These are phyloP conservation scores for Gallinago solitaria DNA, from an alignment of 2,797 vertebrate genomes.

Conservation along the genomic window DNA sequence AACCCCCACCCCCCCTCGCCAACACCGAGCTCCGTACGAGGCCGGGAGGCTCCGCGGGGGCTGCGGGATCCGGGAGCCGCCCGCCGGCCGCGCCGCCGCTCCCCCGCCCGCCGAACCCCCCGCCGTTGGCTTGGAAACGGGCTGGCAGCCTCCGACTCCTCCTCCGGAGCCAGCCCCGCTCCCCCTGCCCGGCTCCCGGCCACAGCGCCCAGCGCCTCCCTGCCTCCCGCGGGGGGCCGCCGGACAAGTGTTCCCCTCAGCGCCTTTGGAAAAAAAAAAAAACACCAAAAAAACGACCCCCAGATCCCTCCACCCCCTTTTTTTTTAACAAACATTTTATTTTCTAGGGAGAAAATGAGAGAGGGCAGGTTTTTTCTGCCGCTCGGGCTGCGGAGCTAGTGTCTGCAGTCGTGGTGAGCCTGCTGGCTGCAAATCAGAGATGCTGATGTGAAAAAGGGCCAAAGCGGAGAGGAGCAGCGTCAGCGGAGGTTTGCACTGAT, in stretches of 20 bases:
- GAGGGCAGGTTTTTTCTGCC: neutral
- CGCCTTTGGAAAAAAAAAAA: neutral
- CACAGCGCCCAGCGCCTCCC: constrained; percentile 24
- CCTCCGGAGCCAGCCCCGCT: constrained; percentile 48
- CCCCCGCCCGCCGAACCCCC: constrained; percentile 24
- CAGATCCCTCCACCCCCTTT: neutral
- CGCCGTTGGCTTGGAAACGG: constrained; percentile 57
- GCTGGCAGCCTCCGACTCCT: constrained; percentile 51
- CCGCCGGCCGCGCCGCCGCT: neutral
- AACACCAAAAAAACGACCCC: too few relatives aligned
- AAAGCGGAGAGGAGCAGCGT: neutral
- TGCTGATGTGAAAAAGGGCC: constrained; percentile 52
- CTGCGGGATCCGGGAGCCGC: neutral
- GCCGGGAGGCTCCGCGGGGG: neutral
- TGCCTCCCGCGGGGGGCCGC: constrained; percentile 31
- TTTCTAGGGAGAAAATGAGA: constrained; percentile 17
- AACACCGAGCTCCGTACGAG: neutral
- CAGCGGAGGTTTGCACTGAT: constrained; percentile 2
- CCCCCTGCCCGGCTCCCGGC: constrained; percentile 43
- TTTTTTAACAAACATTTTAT: neutral
- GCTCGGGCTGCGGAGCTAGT: neutral
- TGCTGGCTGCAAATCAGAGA: neutral
- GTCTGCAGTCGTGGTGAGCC: neutral
- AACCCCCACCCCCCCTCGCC: neutral
- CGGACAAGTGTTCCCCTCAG: neutral